A percentile compares a stretch with the other conserved stretches of the same genome.
Conservation (phyloP, 1,140 invertebrate species). For the Camponotus floridanus region DNA sequence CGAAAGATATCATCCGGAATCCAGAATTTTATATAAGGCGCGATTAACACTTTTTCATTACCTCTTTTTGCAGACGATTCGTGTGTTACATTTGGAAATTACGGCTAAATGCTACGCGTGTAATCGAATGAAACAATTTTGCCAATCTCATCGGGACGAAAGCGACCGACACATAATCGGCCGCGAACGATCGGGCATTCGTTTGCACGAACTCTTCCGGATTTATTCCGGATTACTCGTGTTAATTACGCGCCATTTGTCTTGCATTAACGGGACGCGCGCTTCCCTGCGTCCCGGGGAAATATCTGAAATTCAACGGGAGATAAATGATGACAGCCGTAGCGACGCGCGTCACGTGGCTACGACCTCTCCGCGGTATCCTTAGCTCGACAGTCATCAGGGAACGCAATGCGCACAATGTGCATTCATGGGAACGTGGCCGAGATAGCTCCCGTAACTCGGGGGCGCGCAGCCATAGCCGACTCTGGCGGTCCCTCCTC, state of each 20-base stretch:
- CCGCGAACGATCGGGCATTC: not conserved
- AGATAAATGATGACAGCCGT: constrained; percentile 47
- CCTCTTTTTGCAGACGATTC: too few relatives aligned
- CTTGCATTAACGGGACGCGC: constrained; percentile 25
- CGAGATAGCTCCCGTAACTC: constrained; percentile 35
- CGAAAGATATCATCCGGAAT: not conserved
- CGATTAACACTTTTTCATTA: not conserved
- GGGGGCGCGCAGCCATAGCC: not conserved
- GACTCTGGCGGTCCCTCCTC: constrained; percentile 9
- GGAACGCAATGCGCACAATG: constrained; percentile 51
- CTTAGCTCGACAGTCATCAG: constrained; percentile 52
- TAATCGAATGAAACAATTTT: constrained; percentile 12
- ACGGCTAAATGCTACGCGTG: not conserved
- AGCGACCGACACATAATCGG: constrained; percentile 7
- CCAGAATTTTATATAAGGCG: not conserved
- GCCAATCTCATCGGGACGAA: not conserved
- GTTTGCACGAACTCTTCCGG: not conserved
- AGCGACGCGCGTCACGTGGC: constrained; percentile 15
- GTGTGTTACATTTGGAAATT: constrained; percentile 12
- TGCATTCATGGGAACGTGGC: constrained; percentile 31
- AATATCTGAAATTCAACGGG: constrained; percentile 42
- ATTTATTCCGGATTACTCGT: not conserved
- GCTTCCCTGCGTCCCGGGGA: not conserved
- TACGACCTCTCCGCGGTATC: constrained; percentile 43
- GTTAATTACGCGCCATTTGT: constrained; percentile 49